These are phyloP conservation scores for Carassius auratus DNA, from an alignment of 2,113 vertebrate genomes.

Conservation along the genomic window DNA sequence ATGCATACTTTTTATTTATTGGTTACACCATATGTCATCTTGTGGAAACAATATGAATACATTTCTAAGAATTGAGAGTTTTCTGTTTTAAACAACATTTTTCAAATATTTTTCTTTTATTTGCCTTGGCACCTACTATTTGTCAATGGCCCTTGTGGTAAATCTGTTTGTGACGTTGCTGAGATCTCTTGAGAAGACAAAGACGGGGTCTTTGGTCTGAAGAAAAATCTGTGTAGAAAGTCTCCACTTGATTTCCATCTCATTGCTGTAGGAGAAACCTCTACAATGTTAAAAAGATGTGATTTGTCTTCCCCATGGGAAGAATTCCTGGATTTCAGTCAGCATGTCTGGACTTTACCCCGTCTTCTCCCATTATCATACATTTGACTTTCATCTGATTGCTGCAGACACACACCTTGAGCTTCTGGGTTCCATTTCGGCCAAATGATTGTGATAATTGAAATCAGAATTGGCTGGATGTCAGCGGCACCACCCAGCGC, in stretches of 20 bases:
- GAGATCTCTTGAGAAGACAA: not conserved
- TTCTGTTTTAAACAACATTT: not conserved
- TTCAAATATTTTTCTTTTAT: not conserved
- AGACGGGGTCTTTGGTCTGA: not conserved
- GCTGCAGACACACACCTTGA: slow-evolving; percentile 42
- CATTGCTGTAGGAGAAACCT: not conserved
- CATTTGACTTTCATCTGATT: slow-evolving; percentile 55
- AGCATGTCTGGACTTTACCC: slow-evolving; percentile 64
- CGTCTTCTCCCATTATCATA: slow-evolving; percentile 51
- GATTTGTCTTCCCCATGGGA: not conserved
- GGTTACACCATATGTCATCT: not conserved
- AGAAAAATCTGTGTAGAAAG: not conserved
- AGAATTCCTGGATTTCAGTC: slow-evolving; percentile 42
- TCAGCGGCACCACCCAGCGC: slow-evolving; percentile 13
- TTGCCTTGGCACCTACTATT: not conserved
- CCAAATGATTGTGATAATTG: not conserved
- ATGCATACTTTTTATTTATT: not conserved
- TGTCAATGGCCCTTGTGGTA: not conserved
- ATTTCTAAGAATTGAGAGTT: not conserved
- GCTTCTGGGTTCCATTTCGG: slow-evolving; percentile 2
- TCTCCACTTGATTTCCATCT: not conserved
- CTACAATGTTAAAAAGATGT: not conserved
- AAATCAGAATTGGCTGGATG: slow-evolving; percentile 12
- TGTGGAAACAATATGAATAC: not conserved
- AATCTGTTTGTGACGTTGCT: not conserved